Evolutionary conservation across 1,140 invertebrate species (phyloP), one percentile per base, ranked within the genome.

Genomic region (Grapholita molesta): DNA sequence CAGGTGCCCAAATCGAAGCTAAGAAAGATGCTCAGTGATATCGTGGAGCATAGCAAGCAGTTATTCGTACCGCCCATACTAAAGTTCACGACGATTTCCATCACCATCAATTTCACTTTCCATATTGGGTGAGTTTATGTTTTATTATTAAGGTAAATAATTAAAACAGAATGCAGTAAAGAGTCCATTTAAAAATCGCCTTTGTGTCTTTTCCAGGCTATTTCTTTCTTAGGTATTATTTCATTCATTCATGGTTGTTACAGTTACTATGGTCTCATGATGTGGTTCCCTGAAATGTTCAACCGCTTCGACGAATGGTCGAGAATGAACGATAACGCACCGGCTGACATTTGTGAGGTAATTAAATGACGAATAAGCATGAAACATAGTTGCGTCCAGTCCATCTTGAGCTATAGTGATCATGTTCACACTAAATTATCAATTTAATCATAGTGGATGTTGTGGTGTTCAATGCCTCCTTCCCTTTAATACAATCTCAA

Each of bases 231-330:
- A n/a, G n/a, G n/a, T n/a, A n/a, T n/a, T n/a, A n/a, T n/a, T n/a
- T n/a, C n/a, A 25, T 28, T n/a, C n/a, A 28, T 28, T 25, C 23
- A 7, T 61, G n/a, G 1, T 61, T 71, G 0, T n/a, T n/a, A n/a
- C 81, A 95, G 95, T 70, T 97, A 97, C 83, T 97, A 97, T 79
- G 96, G 96, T 57, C 91, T 97, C 21, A 97, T 97, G 96, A 97
- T 97, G 95, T 97, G 97, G 97, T 97, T 97, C 90, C 96, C 97
- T 0, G 96, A 97, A 89, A 93, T 97, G 72, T 97, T 97, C 90
- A 96, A 96, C 84, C 95, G 96, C 52, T 97, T 97, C 81, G 96
- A 97, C 83, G 95, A 96, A 82, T 97, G 93, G 86, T 93, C 94
- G 67, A 93, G 93, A 32, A 92, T 84, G 7, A 92, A 94, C 85